Conservation (phyloP, 2,888 invertebrate species). For the Meghimatium bilineatum region DNA sequence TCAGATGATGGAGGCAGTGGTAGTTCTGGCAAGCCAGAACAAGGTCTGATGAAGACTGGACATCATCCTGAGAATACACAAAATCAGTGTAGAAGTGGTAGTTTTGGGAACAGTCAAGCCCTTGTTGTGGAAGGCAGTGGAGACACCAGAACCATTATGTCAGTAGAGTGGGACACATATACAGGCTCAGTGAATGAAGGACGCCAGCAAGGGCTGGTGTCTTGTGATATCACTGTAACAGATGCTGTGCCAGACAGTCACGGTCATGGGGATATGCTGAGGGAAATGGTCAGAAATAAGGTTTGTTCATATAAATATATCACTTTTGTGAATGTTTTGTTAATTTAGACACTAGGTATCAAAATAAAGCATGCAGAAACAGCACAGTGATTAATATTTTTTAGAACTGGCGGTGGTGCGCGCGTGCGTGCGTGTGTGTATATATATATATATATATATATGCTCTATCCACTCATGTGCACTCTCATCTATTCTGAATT, state of each 20-base stretch:
- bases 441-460: no score
- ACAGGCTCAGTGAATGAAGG: not conserved
- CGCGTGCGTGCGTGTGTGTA: no score
- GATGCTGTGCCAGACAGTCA: conserved; percentile 57
- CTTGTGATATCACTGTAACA: conserved; percentile 70
- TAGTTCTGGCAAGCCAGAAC: not conserved
- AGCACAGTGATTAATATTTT: no score
- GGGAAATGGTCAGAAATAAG: conserved; percentile 95
- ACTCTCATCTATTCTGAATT: no score
- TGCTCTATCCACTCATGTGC: no score
- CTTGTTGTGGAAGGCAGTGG: not conserved
- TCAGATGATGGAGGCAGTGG: conserved; percentile 41
- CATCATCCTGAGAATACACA: conserved; percentile 12
- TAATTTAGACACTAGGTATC: no score
- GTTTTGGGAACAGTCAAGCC: not conserved
- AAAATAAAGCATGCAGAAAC: no score
- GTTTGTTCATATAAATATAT: conserved; percentile 22
- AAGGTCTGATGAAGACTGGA: conserved; percentile 12
- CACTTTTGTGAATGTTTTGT: no score
- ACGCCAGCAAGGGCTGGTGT: conserved; percentile 41
- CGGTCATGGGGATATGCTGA: conserved; percentile 88
- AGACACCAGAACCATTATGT: not conserved
- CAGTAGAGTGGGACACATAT: conserved; percentile 45
- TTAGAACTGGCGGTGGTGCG: no score
- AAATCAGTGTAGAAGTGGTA: no score